Conservation (phyloP, 1,140 invertebrate genomes). For the Cardiocondyla obscurior region DNA sequence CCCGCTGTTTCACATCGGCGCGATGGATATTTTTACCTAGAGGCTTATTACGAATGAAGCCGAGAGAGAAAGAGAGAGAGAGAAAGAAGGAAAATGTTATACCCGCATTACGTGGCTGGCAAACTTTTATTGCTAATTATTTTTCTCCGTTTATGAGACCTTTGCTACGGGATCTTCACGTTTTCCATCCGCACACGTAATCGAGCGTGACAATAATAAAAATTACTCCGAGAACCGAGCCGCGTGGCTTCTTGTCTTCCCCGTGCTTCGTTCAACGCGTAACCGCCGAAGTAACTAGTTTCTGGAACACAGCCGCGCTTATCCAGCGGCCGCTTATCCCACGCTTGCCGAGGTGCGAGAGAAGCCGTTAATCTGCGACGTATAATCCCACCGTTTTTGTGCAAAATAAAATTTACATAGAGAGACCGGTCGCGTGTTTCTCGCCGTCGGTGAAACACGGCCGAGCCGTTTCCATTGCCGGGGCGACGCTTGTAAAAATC, state of each 20-base stretch:
- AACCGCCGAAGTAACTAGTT: constrained; percentile 45
- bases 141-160: constrained; percentile 52
- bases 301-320: constrained; percentile 25
- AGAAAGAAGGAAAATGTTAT: neutral
- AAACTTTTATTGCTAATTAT: constrained; percentile 65
- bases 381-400: constrained; percentile 21
- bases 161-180: neutral
- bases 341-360: neutral
- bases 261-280: neutral
- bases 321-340: constrained; percentile 2
- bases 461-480: neutral
- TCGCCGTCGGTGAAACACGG: neutral
- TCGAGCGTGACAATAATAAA: constrained; percentile 51
- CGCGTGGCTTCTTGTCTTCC: constrained; percentile 18
- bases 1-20: constrained; percentile 22
- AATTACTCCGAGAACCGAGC: constrained; percentile 54
- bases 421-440: constrained; percentile 10
- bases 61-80: neutral
- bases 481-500: neutral
- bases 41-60: neutral
- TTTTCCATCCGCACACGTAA: constrained; percentile 48
- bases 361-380: constrained; percentile 19
- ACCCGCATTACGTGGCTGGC: constrained; percentile 22
- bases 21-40: constrained; percentile 36
- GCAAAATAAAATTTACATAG: constrained; percentile 31